phyloP scores from a whole-genome alignment of 2,113 vertebrate species.

The Rousettus leschenaultii region DNA sequence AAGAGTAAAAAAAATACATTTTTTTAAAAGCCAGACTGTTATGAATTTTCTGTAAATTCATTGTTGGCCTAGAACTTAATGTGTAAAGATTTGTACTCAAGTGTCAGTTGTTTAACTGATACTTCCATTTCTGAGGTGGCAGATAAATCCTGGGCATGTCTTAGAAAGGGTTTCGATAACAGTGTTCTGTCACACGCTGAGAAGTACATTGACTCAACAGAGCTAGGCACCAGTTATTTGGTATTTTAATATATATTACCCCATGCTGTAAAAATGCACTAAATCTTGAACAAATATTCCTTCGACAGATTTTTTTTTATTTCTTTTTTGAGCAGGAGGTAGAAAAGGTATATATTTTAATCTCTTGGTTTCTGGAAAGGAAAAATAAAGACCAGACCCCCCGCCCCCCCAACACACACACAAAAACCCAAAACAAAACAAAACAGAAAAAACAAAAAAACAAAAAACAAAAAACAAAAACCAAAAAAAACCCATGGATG shows the following conservation, averaged over 20 bases:
- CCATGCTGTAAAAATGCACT: not conserved
- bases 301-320: not conserved
- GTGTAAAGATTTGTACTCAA: not conserved
- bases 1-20: not conserved
- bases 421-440: too few species aligned
- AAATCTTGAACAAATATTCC: not conserved
- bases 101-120: not conserved
- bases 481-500: not conserved
- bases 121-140: not conserved
- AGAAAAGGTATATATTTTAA: not conserved
- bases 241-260: not conserved
- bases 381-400: slow-evolving; percentile 9
- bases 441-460: not conserved
- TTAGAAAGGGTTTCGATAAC: not conserved
- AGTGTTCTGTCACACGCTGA: not conserved
- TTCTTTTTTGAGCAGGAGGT: not conserved
- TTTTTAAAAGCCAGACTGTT: not conserved
- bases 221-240: not conserved
- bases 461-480: too few species aligned
- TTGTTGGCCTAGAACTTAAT: not conserved
- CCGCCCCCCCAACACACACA: too few species aligned
- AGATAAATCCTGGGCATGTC: not conserved
- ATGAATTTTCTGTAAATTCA: slow-evolving; percentile 29
- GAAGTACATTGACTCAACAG: not conserved
- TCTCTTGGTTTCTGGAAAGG: not conserved